Evolutionary conservation across 2,113 vertebrate genomes (phyloP).

Genomic region (Sciurus niger): DNA sequence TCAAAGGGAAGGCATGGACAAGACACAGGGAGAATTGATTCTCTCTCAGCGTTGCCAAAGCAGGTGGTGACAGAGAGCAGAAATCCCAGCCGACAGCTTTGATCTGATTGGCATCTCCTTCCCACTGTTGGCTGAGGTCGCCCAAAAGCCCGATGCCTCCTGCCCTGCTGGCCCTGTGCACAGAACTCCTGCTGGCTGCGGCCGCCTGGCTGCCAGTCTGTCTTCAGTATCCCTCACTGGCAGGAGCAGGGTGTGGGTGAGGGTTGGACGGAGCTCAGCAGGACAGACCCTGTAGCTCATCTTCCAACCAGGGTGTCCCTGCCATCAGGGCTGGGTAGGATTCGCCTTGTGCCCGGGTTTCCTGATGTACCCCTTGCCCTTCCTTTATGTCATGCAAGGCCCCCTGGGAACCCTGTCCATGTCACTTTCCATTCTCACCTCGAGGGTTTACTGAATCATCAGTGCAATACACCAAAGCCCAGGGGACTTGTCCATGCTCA

Average conservation of each 20-base stretch:
- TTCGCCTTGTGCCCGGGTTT: conserved; percentile 67
- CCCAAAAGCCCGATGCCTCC: background rate
- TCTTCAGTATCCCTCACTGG: background rate
- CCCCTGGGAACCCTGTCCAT: background rate
- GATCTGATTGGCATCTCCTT: background rate
- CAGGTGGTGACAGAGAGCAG: background rate
- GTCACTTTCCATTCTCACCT: background rate
- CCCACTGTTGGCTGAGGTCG: background rate
- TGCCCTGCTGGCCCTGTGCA: background rate
- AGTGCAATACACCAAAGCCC: accelerated
- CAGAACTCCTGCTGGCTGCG: background rate
- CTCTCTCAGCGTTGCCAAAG: background rate
- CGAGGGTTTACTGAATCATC: background rate
- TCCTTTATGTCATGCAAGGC: background rate
- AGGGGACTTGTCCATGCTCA: background rate
- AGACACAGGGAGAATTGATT: background rate
- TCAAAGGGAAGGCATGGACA: background rate
- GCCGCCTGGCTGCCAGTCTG: background rate
- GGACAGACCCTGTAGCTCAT: background rate
- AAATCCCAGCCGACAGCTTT: background rate
- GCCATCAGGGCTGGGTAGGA: conserved; percentile 65
- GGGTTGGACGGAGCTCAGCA: background rate
- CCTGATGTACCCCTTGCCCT: background rate
- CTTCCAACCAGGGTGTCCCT: conserved; percentile 63
- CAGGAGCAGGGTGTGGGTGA: accelerated